phyloP scores from a whole-genome alignment of 2,113 vertebrate genomes.

The Chloropsis hardwickii region DNA sequence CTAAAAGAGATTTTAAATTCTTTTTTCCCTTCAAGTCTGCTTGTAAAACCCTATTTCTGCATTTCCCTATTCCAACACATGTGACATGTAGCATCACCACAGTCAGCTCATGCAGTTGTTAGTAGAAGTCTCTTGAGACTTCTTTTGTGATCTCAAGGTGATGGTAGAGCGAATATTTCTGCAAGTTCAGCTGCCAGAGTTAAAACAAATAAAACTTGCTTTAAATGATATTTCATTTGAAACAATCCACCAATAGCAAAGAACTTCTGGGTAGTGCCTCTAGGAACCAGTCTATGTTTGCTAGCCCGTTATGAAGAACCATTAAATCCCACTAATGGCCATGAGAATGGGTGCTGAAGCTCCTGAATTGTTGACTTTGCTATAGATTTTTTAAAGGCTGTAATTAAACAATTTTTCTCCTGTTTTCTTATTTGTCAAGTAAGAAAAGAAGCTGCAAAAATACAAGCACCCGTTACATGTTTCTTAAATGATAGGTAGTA shows the following conservation, averaged over 20 bases:
- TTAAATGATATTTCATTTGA: slow-evolving; percentile 26
- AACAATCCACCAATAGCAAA: not conserved
- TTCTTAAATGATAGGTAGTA: not conserved
- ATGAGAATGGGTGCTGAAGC: not conserved
- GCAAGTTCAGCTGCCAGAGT: slow-evolving; percentile 1
- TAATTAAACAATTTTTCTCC: not conserved
- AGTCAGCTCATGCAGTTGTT: slow-evolving; percentile 50
- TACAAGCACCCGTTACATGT: not conserved
- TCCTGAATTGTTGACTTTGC: not conserved
- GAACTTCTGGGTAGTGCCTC: not conserved
- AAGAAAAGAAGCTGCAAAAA: not conserved
- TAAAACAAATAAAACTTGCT: slow-evolving; percentile 44
- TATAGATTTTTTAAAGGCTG: not conserved
- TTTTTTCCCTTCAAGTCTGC: not conserved
- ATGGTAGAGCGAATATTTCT: slow-evolving; percentile 1
- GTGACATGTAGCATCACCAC: not conserved
- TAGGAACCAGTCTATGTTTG: not conserved
- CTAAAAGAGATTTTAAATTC: not conserved
- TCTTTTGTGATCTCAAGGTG: slow-evolving; percentile 17
- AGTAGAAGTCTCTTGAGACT: not conserved
- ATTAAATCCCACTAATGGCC: not conserved
- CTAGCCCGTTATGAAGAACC: not conserved
- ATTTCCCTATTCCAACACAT: not conserved
- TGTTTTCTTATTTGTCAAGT: not conserved
- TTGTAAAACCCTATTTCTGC: slow-evolving; percentile 6